Percentiles rank a stretch among this genome's conserved stretches.
phyloP scores from a whole-genome alignment of 2,113 vertebrate species.

The Chamaea fasciata region DNA sequence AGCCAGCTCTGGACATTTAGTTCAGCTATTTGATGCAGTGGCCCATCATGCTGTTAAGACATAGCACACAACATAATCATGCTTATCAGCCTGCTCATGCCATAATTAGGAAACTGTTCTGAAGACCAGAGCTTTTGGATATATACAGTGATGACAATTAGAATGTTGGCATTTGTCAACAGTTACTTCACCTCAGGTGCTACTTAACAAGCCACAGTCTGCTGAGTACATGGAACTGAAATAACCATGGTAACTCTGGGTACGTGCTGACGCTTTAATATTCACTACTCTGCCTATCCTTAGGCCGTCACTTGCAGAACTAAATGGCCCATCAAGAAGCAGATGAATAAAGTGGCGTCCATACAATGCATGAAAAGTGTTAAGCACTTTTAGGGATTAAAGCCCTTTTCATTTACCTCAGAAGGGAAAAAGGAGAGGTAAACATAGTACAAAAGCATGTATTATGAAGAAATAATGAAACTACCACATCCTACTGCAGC shows the following conservation, averaged over 20 bases:
- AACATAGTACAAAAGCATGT: neutral
- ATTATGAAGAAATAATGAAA: neutral
- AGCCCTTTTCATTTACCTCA: neutral
- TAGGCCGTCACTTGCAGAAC: neutral
- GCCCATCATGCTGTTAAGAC: neutral
- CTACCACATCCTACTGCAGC: neutral
- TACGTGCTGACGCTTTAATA: neutral
- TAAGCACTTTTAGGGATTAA: neutral
- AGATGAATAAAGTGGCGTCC: neutral
- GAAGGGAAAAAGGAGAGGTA: neutral
- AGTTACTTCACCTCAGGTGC: neutral
- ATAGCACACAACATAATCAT: neutral
- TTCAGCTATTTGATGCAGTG: neutral
- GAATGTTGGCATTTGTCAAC: neutral
- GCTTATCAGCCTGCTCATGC: neutral
- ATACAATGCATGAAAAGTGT: neutral
- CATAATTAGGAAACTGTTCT: neutral
- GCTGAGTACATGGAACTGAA: neutral
- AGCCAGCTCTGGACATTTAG: neutral
- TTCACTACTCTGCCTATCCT: neutral
- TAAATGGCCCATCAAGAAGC: neutral
- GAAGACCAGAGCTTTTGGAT: neutral
- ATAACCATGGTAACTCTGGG: conserved; percentile 8
- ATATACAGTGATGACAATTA: neutral
- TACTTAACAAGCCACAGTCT: neutral